These are phyloP conservation scores for Poecilia gillii DNA, from an alignment of 2,797 vertebrate genomes.

Conservation along the genomic window DNA sequence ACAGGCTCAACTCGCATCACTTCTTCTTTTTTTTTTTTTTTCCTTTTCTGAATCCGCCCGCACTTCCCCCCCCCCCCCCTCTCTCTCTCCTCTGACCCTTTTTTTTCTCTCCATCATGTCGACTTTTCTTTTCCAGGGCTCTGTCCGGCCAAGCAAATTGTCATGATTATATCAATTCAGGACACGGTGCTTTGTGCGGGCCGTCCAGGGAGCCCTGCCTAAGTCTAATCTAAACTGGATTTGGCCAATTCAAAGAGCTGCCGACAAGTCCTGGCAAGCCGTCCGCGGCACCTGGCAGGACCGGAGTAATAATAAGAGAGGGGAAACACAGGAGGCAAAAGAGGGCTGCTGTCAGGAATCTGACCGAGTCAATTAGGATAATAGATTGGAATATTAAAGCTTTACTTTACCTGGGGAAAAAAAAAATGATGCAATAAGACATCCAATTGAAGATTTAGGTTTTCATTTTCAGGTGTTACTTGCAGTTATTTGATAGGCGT, in stretches of 20 bases:
- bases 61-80: no score
- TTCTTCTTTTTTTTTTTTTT: slow-evolving; percentile 38
- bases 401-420: slow-evolving; percentile 4
- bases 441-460: not conserved
- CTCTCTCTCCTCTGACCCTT: no score
- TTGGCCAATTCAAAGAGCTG: slow-evolving; percentile 65
- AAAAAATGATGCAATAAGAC: not conserved
- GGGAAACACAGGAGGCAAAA: slow-evolving; percentile 4
- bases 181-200: slow-evolving; percentile 43
- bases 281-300: slow-evolving; percentile 57
- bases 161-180: slow-evolving; percentile 65
- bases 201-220: slow-evolving; percentile 39
- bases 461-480: not conserved
- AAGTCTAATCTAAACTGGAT: slow-evolving; percentile 71
- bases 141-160: slow-evolving; percentile 52
- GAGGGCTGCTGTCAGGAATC: slow-evolving; percentile 29
- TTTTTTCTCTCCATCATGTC: slow-evolving; percentile 5
- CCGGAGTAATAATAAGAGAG: slow-evolving; percentile 20
- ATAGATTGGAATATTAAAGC: slow-evolving; percentile 16
- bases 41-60: slow-evolving; percentile 10
- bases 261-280: slow-evolving; percentile 67
- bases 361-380: slow-evolving; percentile 25
- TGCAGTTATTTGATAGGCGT: not conserved
- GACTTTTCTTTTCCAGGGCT: slow-evolving; percentile 27
- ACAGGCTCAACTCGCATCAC: slow-evolving; percentile 32